These are phyloP conservation scores for Saxidomus purpurata DNA, from an alignment of 1,140 invertebrate species.

Conservation along the genomic window DNA sequence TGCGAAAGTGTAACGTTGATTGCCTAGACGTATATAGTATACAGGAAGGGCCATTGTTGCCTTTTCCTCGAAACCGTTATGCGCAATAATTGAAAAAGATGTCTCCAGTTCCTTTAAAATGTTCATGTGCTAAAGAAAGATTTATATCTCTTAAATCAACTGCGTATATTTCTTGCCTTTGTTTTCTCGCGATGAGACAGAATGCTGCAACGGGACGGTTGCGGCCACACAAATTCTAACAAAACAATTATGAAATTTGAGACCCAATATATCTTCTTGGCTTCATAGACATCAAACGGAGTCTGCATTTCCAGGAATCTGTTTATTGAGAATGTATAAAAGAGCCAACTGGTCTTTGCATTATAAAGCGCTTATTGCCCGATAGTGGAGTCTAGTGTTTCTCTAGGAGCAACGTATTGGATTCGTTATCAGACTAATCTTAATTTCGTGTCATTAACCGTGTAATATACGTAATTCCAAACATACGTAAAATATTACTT, in stretches of 20 bases:
- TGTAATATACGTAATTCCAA: conserved; percentile 42
- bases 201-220: neutral
- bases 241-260: conserved; percentile 48
- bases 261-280: neutral
- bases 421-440: conserved; percentile 3
- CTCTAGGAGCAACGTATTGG: neutral
- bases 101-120: too few species aligned
- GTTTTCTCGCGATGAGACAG: too few species aligned
- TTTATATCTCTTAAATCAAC: too few species aligned
- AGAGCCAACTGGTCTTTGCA: conserved; percentile 2
- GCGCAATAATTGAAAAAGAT: too few species aligned
- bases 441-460: conserved; percentile 47
- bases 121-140: too few species aligned
- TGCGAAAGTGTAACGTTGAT: too few species aligned
- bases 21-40: too few species aligned
- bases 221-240: neutral
- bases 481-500: conserved; percentile 46
- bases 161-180: too few species aligned
- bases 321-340: neutral
- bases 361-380: neutral
- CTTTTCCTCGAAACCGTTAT: too few species aligned
- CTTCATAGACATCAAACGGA: conserved; percentile 11
- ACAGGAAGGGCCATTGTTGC: too few species aligned
- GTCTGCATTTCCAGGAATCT: neutral
- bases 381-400: neutral